These are phyloP conservation scores for Thunnus albacares DNA, from an alignment of 2,797 vertebrate species.

Conservation along the genomic window DNA sequence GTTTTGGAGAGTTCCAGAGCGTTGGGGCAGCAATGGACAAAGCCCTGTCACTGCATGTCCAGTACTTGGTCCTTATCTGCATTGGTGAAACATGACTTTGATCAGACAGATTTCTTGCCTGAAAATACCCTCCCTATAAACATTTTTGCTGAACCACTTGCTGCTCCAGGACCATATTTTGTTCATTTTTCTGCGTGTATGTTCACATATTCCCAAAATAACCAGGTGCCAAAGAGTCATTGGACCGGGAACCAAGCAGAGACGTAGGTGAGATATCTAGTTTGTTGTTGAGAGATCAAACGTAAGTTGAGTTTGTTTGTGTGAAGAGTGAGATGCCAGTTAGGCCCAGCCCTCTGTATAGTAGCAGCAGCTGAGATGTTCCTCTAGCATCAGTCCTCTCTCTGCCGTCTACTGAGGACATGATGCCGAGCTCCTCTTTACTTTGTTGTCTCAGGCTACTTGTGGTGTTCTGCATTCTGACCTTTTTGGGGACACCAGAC, in stretches of 20 bases:
- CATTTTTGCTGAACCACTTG: not conserved
- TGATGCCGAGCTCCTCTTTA: constrained; percentile 16
- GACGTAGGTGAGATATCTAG: constrained; percentile 47
- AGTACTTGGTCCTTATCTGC: not conserved
- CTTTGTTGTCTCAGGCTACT: not conserved
- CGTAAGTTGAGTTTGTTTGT: constrained; percentile 24
- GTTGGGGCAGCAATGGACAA: not conserved
- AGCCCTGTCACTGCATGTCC: not conserved
- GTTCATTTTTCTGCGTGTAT: not conserved
- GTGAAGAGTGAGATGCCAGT: constrained; percentile 24
- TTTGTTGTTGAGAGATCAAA: constrained; percentile 50
- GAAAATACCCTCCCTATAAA: not conserved
- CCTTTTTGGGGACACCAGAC: not conserved
- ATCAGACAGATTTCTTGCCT: not conserved
- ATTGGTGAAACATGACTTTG: not conserved
- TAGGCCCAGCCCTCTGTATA: constrained; percentile 23
- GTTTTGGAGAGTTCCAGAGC: no score
- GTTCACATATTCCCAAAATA: constrained; percentile 35
- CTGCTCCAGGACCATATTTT: not conserved
- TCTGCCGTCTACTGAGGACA: not conserved
- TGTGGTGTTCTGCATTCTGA: constrained; percentile 15
- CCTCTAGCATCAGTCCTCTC: constrained; percentile 17
- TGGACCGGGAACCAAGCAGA: constrained; percentile 21
- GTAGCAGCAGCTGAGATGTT: constrained; percentile 16
- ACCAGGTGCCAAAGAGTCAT: constrained; percentile 20